These are phyloP conservation scores for Solea solea DNA, from an alignment of 2,113 vertebrate species.

Conservation along the genomic window DNA sequence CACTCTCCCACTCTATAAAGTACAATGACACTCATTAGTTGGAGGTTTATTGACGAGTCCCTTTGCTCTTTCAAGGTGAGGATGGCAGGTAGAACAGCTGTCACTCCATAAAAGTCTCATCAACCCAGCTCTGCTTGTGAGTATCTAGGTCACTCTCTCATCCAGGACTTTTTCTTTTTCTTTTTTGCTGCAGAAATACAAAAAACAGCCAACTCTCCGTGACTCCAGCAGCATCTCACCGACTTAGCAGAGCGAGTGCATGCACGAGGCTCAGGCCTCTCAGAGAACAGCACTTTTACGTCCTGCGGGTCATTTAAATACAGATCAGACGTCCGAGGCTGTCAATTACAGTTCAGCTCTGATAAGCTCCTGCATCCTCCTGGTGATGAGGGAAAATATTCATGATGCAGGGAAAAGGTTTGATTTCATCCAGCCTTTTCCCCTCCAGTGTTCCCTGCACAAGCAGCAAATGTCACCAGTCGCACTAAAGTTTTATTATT, in stretches of 20 bases:
- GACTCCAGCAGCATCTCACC: slow-evolving; percentile 32
- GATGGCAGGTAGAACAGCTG: slow-evolving; percentile 74
- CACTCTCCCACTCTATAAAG: slow-evolving; percentile 58
- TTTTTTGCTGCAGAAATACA: slow-evolving; percentile 31
- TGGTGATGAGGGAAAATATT: slow-evolving; percentile 61
- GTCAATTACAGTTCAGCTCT: slow-evolving; percentile 44
- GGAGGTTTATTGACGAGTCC: slow-evolving; percentile 64
- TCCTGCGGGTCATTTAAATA: slow-evolving; percentile 34
- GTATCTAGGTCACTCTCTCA: slow-evolving; percentile 71
- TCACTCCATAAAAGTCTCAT: slow-evolving; percentile 76
- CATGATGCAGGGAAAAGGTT: slow-evolving; percentile 58
- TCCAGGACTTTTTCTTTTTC: slow-evolving; percentile 19
- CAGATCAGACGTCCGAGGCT: slow-evolving; percentile 32
- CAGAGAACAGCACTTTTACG: slow-evolving; percentile 31
- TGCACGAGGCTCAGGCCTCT: slow-evolving; percentile 9
- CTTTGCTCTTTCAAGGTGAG: slow-evolving; percentile 74
- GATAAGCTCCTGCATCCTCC: slow-evolving; percentile 47
- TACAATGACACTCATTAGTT: slow-evolving; percentile 72
- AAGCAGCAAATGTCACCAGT: slow-evolving; percentile 67
- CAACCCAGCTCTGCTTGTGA: slow-evolving; percentile 59
- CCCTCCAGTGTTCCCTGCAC: slow-evolving; percentile 45
- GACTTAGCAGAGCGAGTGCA: slow-evolving; percentile 37
- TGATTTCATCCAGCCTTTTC: slow-evolving; percentile 66
- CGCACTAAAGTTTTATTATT: slow-evolving; percentile 72
- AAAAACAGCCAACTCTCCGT: slow-evolving; percentile 37